Percentiles rank a stretch among this genome's conserved stretches.
phyloP scores from a whole-genome alignment of 2,888 invertebrate genomes.

The Molorchus minor region DNA sequence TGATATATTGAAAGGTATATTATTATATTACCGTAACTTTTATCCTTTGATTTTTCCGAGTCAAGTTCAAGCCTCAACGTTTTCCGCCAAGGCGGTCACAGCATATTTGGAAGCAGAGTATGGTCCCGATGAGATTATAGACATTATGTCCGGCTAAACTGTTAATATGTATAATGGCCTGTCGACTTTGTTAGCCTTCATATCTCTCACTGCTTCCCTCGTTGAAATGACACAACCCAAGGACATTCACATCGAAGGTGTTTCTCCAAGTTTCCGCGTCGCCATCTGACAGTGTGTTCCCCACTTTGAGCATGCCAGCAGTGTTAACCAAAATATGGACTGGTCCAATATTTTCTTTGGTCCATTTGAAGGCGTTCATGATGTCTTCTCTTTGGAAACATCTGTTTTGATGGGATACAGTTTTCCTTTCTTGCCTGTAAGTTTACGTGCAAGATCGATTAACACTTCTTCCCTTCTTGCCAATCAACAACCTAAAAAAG shows the following conservation, averaged over 20 bases:
- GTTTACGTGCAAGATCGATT: slow-evolving; percentile 33
- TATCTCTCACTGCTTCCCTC: slow-evolving; percentile 42
- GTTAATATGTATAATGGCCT: slow-evolving; percentile 46
- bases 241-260: background rate
- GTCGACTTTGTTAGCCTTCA: slow-evolving; percentile 39
- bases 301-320: background rate
- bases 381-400: slow-evolving; percentile 47
- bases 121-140: slow-evolving; percentile 28
- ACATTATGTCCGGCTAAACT: slow-evolving; percentile 42
- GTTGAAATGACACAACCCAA: slow-evolving; percentile 31
- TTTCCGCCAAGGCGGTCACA: slow-evolving; percentile 6
- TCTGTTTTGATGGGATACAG: slow-evolving; percentile 44
- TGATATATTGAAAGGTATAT: background rate
- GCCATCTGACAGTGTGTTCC: slow-evolving; percentile 22
- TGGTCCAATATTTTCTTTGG: slow-evolving; percentile 44
- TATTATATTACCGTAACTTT: slow-evolving; percentile 24
- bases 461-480: slow-evolving; percentile 30
- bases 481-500: slow-evolving; percentile 33
- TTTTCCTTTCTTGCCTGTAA: slow-evolving; percentile 42
- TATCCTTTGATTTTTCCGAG: background rate
- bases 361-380: slow-evolving; percentile 45
- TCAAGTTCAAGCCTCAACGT: slow-evolving; percentile 16
- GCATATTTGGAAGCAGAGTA: slow-evolving; percentile 21
- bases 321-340: background rate
- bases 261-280: slow-evolving; percentile 20